Evolutionary conservation across 2,113 vertebrate species (phyloP).

Genomic region (Sigmodon hispidus): DNA sequence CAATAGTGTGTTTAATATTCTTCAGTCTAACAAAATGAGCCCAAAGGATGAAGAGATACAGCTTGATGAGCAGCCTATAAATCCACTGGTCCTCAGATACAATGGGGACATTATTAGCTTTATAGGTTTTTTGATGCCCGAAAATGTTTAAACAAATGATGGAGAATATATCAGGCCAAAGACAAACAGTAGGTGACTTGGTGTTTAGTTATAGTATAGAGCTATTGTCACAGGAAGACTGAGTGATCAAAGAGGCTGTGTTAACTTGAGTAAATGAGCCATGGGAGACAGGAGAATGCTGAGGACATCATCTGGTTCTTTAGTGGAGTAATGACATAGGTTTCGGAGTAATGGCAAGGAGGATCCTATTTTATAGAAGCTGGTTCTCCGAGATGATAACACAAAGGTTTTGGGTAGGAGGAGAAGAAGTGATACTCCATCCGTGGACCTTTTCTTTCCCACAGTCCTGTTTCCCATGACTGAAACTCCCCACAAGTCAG

Average conservation of each 20-base stretch:
- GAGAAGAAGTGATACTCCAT: accelerated
- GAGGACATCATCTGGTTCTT: not conserved
- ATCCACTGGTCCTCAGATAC: not conserved
- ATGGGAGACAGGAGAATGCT: not conserved
- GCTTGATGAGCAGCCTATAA: not conserved
- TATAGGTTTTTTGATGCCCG: not conserved
- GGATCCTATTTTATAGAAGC: not conserved
- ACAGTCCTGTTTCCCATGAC: not conserved
- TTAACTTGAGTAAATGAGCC: not conserved
- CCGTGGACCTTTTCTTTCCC: accelerated
- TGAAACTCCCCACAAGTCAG: not conserved
- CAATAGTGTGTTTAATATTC: not conserved
- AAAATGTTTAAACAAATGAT: not conserved
- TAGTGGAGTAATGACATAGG: accelerated
- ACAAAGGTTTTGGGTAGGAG: not conserved
- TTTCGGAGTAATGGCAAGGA: not conserved
- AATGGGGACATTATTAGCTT: not conserved
- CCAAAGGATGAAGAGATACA: not conserved
- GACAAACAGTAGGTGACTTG: not conserved
- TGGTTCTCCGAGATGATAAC: not conserved
- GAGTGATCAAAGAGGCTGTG: accelerated
- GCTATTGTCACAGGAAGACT: accelerated
- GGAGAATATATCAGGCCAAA: not conserved
- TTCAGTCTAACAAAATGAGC: not conserved
- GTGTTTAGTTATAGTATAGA: not conserved